Evolutionary conservation across 2,797 vertebrate species (phyloP), one percentile per base, ranked within the genome.

Genomic region (Sciurus vulgaris): DNA sequence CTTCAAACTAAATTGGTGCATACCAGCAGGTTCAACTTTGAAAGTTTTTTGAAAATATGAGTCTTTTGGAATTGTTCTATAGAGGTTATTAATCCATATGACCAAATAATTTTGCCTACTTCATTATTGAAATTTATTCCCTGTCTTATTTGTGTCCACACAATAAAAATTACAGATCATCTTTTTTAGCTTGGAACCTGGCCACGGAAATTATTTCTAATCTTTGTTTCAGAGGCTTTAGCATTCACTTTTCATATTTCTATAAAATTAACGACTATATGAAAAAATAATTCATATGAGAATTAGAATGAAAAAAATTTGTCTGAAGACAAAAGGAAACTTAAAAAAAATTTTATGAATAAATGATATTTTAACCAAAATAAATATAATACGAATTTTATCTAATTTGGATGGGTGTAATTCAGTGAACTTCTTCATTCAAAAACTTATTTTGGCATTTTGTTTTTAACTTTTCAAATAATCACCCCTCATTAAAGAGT

Each of bases 331-430:
- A 97, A 91, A 93, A 96, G 63, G 44, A 94, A 95, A 44, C 18
- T 54, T 49, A 22, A 8, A 7, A 56, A 56, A 56, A 56, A 7
- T 56, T 72, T 33, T 1, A 41, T 73, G 33, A 94, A 76, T 85
- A 91, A 87, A 82, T 82, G n/a, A 70, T 78, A 94, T 69, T 69
- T 78, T 94, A 92, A 96, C 63, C 86, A 96, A 88, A 96, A 96
- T 81, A 69, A 88, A 77, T 49, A 94, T 97, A 96, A 91, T 76
- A 83, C 96, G 77, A 96, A 90, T 30, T 74, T 13, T 82, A 38
- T 94, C 92, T 95, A 59, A 91, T 76, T 97, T 94, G 91, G 56
- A 79, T 35, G 35, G 41, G 77, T 67, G 1, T 59, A 90, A 84
- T 96, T 94, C 56, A 73, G 5, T 61, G 63, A 74, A 13, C 86